Evolutionary conservation across 2,888 invertebrate species (phyloP), one percentile per base, ranked within the genome.

Genomic region (Pecten maximus): DNA sequence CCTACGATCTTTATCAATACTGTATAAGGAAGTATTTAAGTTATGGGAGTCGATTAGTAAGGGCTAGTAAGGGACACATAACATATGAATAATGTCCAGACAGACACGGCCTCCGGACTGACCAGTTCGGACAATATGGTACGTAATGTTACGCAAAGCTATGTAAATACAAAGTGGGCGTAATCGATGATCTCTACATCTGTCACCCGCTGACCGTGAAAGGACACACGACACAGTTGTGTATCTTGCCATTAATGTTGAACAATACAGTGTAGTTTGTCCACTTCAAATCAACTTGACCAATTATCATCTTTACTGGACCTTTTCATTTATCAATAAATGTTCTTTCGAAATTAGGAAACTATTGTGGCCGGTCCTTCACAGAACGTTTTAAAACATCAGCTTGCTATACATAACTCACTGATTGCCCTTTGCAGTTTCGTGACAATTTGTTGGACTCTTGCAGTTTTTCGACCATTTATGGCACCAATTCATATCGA

Each of bases 41-140:
- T 28, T 74, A 74, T 74, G 35, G 35, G 12, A 35, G 0, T 35
- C 23, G 74, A 74, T 74, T 35, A 74, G 35, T 35, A 74, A 74
- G 74, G 74, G 74, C 74, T 74, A 35, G 0, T 16, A 2, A 4
- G 2, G 15, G 16, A 4, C 16, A 60, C 60, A 28, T 23, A 16
- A 74, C 28, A 28, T 35, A 74, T 35, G 28, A 12, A 74, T 74
- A 74, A 74, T 74, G 74, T 74, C 74, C 28, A 74, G 74, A 35
- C 74, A 74, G 35, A 74, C 35, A 28, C 12, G 74, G 74, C 74
- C 74, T 35, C 74, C 74, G 74, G 74, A 74, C 74, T 74, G 35
- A 74, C 74, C 74, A 35, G 12, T 74, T 74, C 74, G 74, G 74
- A 74, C 74, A 74, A 74, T 35, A 74, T 23, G 74, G 35, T 8